Percentiles rank a stretch among this genome's conserved stretches.
Evolutionary conservation across 2,113 vertebrate species (phyloP).

Genomic region (Bubalus kerabau): DNA sequence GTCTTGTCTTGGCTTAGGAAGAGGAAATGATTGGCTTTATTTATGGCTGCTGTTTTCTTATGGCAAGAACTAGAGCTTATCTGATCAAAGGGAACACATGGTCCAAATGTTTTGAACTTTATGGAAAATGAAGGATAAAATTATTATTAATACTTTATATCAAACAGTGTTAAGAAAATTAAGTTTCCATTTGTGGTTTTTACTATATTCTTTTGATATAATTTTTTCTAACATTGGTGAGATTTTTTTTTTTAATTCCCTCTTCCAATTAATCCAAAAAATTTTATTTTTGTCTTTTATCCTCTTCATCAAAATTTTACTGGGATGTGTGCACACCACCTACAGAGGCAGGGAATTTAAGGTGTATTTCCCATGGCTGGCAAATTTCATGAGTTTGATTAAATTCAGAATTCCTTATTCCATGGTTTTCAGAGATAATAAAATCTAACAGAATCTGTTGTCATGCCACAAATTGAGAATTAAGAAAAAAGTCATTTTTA

Average conservation of each 20-base stretch:
- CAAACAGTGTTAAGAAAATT: not conserved
- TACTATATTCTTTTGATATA: not conserved
- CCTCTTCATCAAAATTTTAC: not conserved
- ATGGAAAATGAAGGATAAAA: not conserved
- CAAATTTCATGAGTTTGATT: conserved; percentile 7
- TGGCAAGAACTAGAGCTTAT: not conserved
- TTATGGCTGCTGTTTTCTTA: conserved; percentile 29
- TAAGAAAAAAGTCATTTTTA: not conserved
- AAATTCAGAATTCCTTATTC: not conserved
- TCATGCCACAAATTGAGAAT: not conserved
- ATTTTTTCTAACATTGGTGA: not conserved
- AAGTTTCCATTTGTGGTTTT: not conserved
- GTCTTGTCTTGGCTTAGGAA: conserved; percentile 17
- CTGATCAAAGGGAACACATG: not conserved
- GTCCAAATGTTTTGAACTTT: conserved; percentile 4
- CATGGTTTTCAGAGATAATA: not conserved
- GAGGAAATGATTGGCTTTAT: conserved; percentile 5
- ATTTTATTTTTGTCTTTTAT: not conserved
- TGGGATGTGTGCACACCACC: not conserved
- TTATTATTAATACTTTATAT: not conserved
- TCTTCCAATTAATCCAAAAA: not conserved
- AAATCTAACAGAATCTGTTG: not conserved
- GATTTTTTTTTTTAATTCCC: not conserved
- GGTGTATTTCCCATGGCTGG: not conserved
- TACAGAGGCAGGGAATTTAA: not conserved